Base-by-base conservation (phyloP, 2,113 vertebrate genomes). In the Oxyura jamaicensis region DNA sequence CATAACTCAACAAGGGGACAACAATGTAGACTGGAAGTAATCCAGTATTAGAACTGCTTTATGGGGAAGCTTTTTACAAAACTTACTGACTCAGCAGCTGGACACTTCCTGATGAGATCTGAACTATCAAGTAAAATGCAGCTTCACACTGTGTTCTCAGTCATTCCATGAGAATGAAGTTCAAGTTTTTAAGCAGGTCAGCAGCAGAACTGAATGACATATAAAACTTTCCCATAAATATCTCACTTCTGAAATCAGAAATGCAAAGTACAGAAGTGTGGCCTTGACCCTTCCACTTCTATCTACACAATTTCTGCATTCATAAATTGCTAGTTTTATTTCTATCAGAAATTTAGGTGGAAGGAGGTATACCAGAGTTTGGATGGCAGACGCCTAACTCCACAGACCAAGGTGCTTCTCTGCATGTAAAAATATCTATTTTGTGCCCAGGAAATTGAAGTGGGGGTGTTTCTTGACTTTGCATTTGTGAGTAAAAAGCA, bases 21-120 rank as follows among this genome's bases (percentile, higher is more conserved):
- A 91, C 96, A 97, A 97, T 90, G 86, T 88, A 88, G 89, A 79
- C 89, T 96, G 88, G 81, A 96, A 96, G 77, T 96, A 97, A 96
- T 97, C 94, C 87, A 86, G 93, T 95, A 91, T 95, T 90, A 93
- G 66, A 95, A 35, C 53, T 84, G 73, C 83, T 96, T 91, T 92
- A 91, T 92, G 41, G 85, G 96, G 77, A 91, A 88, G 76, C 53
- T 85, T 97, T 97, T 95, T 65, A 41, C 73, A 91, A 90, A 95
- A 95, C 95, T 84, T 86, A 69, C 91, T 96, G 88, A 96, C 90
- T 91, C 94, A 97, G 95, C 93, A 96, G 59, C 73, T 91, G 60
- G 83, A 90, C 79, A n/a, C 87, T 96, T 96, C 88, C 85, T 91
- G 96, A 94, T 95, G 83, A 93, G 88, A 90, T 94, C 90, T 91